Conservation (phyloP, 2,797 vertebrate species). For the Aulostomus chinensis region DNA sequence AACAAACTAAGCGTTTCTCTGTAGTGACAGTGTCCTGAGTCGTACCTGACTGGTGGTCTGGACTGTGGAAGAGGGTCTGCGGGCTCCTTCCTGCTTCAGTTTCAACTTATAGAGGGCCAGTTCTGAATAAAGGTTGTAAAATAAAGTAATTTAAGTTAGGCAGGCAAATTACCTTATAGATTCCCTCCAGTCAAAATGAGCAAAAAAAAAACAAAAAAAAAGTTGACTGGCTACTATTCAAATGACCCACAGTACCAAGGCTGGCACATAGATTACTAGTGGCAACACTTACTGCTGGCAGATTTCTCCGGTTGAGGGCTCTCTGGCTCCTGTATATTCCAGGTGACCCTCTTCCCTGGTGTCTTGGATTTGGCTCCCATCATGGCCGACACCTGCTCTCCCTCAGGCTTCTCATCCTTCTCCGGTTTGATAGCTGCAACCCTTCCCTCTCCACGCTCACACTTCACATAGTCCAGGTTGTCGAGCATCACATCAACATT, state of each 20-base stretch:
- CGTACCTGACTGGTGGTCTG: constrained; percentile 76
- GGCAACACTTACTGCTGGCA: constrained; percentile 78
- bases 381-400: constrained; percentile 43
- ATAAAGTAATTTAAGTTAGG: neutral
- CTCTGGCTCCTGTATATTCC: constrained; percentile 92
- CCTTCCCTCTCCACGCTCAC: constrained; percentile 36
- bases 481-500: constrained; percentile 79
- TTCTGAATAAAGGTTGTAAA: constrained; percentile 70
- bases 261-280: no score
- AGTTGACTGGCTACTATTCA: no score
- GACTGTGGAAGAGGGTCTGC: constrained; percentile 73
- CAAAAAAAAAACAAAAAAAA: neutral
- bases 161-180: no score
- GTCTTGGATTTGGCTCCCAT: constrained; percentile 80
- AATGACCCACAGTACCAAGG: no score
- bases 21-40: constrained; percentile 6
- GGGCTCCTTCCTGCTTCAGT: constrained; percentile 83
- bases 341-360: constrained; percentile 93
- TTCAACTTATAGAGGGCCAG: constrained; percentile 83
- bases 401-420: constrained; percentile 54
- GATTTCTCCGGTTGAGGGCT: constrained; percentile 74
- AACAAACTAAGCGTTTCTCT: no score
- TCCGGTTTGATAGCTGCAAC: constrained; percentile 34
- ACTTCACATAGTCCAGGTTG: constrained; percentile 72
- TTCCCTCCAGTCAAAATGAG: no score